Conservation (phyloP, 2,888 invertebrate species). For the Vesta saturnalis region DNA sequence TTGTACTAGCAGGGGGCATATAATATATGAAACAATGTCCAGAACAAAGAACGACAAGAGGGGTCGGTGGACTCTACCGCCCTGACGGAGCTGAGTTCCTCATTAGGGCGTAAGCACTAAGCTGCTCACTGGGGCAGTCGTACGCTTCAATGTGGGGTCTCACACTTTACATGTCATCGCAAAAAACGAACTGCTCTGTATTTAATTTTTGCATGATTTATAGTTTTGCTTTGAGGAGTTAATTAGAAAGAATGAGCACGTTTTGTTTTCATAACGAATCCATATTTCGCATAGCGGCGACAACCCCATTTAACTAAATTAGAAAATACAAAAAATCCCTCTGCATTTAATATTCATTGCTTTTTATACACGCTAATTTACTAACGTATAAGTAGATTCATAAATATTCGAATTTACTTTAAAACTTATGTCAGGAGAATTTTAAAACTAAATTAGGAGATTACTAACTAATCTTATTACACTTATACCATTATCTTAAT, state of each 20-base stretch:
- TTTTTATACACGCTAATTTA: neutral
- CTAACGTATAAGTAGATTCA: neutral
- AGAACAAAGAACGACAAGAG: slow-evolving; percentile 35
- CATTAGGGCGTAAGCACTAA: slow-evolving; percentile 36
- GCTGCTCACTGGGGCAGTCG: slow-evolving; percentile 37
- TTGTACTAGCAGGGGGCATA: slow-evolving; percentile 30
- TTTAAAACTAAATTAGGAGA: no score
- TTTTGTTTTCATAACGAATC: slow-evolving; percentile 24
- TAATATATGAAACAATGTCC: slow-evolving; percentile 38
- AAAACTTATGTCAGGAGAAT: no score
- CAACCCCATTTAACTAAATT: slow-evolving; percentile 31
- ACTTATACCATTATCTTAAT: no score
- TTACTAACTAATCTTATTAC: no score
- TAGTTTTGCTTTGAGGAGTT: slow-evolving; percentile 39
- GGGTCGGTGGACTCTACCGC: slow-evolving; percentile 18
- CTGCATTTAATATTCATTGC: neutral
- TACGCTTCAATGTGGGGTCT: slow-evolving; percentile 28
- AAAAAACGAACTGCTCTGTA: slow-evolving; percentile 31
- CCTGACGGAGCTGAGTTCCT: slow-evolving; percentile 18
- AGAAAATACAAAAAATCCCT: slow-evolving; percentile 14
- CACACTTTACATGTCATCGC: slow-evolving; percentile 37
- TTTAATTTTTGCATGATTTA: slow-evolving; percentile 41
- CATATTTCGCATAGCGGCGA: slow-evolving; percentile 11
- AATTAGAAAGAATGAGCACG: slow-evolving; percentile 37
- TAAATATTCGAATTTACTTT: no score